A percentile compares a stretch with the other conserved stretches of the same genome.
Conservation (phyloP, 2,797 vertebrate genomes). For the Natrix natrix region DNA sequence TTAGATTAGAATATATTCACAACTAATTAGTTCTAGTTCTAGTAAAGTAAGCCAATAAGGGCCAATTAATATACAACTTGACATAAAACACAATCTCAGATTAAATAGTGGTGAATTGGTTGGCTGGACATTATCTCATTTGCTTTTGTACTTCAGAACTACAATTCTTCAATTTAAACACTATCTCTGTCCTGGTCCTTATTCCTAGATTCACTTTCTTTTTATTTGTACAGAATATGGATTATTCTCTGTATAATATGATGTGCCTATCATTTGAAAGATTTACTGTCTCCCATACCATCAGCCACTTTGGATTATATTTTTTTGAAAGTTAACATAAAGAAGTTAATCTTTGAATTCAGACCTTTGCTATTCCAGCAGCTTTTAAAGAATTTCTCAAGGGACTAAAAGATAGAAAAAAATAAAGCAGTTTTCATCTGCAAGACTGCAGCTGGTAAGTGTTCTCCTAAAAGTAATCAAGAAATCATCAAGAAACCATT, state of each 20-base stretch:
- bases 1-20: not conserved
- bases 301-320: not conserved
- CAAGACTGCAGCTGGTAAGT: not conserved
- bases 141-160: not conserved
- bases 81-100: not conserved
- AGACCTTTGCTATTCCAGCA: not conserved
- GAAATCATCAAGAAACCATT: not conserved
- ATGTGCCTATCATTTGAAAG: not conserved
- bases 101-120: not conserved
- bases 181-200: not conserved
- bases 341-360: not conserved
- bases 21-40: not conserved
- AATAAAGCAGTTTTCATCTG: not conserved
- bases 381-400: not conserved
- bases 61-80: not conserved
- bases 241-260: not conserved
- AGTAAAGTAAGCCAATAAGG: not conserved
- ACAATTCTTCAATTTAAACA: not conserved
- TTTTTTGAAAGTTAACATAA: not conserved
- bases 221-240: not conserved
- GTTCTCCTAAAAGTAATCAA: not conserved
- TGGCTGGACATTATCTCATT: not conserved
- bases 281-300: not conserved
- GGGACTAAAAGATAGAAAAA: not conserved
- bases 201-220: not conserved